Conservation (phyloP, 2,888 invertebrate genomes). For the Sepioteuthis lessoniana region DNA sequence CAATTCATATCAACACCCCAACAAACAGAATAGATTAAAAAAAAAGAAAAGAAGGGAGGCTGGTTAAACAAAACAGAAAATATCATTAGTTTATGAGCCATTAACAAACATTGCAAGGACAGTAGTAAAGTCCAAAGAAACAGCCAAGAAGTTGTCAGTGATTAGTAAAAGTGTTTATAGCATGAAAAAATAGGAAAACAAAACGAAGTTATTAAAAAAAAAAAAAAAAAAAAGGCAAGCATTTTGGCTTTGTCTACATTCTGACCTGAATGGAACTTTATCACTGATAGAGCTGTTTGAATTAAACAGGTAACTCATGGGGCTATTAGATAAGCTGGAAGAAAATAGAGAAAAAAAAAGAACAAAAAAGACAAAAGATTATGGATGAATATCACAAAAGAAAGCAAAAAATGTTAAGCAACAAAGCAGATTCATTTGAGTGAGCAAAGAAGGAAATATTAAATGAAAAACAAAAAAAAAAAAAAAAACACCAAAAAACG, state of each 20-base stretch:
- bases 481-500: too few relatives aligned
- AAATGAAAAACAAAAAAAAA: not conserved
- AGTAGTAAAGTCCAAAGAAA: not conserved
- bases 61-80: conserved; percentile 50
- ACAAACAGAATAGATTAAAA: too few relatives aligned
- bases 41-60: not conserved
- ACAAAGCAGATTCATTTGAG: too few relatives aligned
- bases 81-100: too few relatives aligned
- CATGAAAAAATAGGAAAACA: too few relatives aligned
- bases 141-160: not conserved
- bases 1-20: too few relatives aligned
- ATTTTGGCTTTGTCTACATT: not conserved
- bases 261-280: conserved; percentile 35
- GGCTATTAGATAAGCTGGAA: conserved; percentile 36
- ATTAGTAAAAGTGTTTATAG: not conserved
- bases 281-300: conserved; percentile 43
- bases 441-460: too few relatives aligned
- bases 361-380: not conserved
- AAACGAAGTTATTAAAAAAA: not conserved
- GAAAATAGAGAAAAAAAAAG: not conserved
- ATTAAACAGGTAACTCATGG: conserved; percentile 40
- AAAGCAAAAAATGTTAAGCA: not conserved
- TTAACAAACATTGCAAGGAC: too few relatives aligned
- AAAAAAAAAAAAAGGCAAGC: not conserved
- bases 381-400: not conserved